Conservation (phyloP, 2,888 invertebrate genomes). For the Aquatica leii region DNA sequence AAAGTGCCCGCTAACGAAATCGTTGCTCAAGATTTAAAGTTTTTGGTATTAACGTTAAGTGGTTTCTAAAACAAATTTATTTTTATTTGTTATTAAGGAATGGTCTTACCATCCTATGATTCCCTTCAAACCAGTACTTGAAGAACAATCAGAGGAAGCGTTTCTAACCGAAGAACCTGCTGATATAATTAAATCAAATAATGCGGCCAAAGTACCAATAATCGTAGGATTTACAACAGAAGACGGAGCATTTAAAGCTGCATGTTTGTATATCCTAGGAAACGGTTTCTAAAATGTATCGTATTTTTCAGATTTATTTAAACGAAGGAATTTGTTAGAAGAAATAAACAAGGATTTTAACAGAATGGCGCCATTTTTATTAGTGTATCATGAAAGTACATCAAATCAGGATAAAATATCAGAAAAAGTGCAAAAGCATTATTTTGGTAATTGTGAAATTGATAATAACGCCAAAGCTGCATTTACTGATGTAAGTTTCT, state of each 20-base stretch:
- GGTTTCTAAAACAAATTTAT: not conserved
- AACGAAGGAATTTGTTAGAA: conserved; percentile 52
- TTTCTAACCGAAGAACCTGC: conserved; percentile 74
- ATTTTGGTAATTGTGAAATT: conserved; percentile 58
- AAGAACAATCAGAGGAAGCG: conserved; percentile 72
- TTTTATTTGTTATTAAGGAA: conserved; percentile 61
- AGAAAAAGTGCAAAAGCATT: conserved; percentile 60
- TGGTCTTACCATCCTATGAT: conserved; percentile 84
- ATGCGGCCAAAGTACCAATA: conserved; percentile 69
- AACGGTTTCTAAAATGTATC: not conserved
- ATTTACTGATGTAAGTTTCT: conserved; percentile 56
- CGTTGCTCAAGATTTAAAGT: conserved; percentile 70
- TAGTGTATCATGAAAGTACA: conserved; percentile 59
- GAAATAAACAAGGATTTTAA: conserved; percentile 60
- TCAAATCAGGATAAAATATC: conserved; percentile 48
- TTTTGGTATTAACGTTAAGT: conserved; percentile 66
- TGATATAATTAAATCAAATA: conserved; percentile 61
- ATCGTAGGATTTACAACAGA: conserved; percentile 77
- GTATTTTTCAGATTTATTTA: conserved; percentile 46
- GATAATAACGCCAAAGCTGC: conserved; percentile 53
- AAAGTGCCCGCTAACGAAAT: conserved; percentile 69
- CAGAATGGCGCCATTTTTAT: conserved; percentile 57
- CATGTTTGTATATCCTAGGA: conserved; percentile 61
- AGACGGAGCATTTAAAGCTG: conserved; percentile 74
- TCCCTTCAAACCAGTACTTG: conserved; percentile 80